A percentile compares a stretch with the other conserved stretches of the same genome.
Conservation (phyloP, 2,113 vertebrate species). For the Argyrosomus japonicus region DNA sequence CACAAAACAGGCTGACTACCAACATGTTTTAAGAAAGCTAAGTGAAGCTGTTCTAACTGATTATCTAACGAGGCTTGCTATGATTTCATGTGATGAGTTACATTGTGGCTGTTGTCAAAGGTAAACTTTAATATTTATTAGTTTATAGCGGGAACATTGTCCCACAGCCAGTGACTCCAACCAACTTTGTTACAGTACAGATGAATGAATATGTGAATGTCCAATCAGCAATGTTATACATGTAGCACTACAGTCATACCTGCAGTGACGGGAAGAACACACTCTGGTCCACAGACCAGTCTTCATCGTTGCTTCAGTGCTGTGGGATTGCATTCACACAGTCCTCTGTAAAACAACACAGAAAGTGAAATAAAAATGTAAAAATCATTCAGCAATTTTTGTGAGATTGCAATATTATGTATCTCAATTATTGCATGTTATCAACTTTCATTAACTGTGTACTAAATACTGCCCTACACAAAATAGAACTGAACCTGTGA, state of each 20-base stretch:
- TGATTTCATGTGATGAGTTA: background rate
- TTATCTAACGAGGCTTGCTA: background rate
- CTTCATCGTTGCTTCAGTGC: background rate
- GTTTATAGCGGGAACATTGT: background rate
- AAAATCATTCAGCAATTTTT: background rate
- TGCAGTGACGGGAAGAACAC: background rate
- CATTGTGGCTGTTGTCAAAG: background rate
- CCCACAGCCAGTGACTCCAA: background rate
- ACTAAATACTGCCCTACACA: background rate
- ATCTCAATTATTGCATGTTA: background rate
- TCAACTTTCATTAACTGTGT: background rate
- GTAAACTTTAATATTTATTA: background rate
- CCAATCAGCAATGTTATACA: background rate
- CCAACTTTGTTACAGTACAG: background rate
- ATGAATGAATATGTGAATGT: background rate
- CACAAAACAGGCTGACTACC: background rate
- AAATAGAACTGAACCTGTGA: background rate
- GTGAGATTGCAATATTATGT: background rate
- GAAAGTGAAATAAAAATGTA: background rate
- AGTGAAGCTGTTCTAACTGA: no score
- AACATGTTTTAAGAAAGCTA: background rate
- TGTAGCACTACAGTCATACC: conserved; percentile 1
- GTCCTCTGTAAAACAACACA: background rate
- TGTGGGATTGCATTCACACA: background rate
- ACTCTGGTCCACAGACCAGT: background rate